These are phyloP conservation scores for Fregetta grallaria DNA, from an alignment of 2,113 vertebrate species.

Conservation along the genomic window DNA sequence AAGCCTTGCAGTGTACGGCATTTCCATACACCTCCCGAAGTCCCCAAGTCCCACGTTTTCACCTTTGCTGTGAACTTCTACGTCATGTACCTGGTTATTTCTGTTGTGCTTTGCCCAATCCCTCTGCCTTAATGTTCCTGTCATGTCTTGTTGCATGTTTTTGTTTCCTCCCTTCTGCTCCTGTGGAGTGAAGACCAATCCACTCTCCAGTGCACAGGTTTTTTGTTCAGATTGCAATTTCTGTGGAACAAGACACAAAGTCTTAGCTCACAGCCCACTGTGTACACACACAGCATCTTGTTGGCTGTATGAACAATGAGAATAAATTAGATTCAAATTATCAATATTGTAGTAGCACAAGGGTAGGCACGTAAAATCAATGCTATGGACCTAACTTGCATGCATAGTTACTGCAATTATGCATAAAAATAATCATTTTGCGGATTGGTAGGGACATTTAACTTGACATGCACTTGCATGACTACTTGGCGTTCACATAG, in stretches of 20 bases:
- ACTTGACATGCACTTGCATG: not conserved
- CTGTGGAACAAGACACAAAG: not conserved
- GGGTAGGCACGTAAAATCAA: not conserved
- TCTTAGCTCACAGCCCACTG: not conserved
- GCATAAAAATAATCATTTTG: not conserved
- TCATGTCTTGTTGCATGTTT: not conserved
- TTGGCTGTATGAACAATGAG: not conserved
- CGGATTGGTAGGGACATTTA: not conserved
- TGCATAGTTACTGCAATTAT: slow-evolving; percentile 1
- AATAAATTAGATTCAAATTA: not conserved
- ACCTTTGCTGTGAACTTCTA: not conserved
- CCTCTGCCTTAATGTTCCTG: not conserved
- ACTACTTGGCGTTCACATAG: not conserved
- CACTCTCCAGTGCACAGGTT: not conserved
- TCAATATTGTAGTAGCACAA: not conserved
- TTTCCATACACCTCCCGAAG: not conserved
- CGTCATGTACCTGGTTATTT: not conserved
- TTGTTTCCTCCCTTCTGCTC: not conserved
- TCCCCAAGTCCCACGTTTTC: not conserved
- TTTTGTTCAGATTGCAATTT: not conserved
- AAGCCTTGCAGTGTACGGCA: not conserved
- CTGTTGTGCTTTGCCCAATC: not conserved
- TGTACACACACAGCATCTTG: not conserved
- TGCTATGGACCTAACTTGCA: not conserved
- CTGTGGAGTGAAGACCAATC: not conserved